These are phyloP conservation scores for Zygogramma bicolorata DNA, from an alignment of 2,888 invertebrate genomes.

Conservation along the genomic window DNA sequence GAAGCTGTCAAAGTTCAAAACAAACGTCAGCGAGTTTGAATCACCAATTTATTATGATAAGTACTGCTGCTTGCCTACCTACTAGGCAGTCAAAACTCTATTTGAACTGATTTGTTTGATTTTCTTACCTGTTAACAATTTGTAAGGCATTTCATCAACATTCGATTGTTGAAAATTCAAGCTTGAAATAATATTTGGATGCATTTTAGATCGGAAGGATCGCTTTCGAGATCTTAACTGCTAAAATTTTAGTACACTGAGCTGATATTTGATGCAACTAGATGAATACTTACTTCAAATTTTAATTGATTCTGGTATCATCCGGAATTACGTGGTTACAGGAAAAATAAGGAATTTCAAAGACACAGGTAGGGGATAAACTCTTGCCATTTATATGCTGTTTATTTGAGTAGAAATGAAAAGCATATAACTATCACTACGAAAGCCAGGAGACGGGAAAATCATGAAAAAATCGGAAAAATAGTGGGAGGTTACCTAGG, in stretches of 20 bases:
- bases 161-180: not conserved
- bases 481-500: too few species aligned
- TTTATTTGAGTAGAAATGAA: too few species aligned
- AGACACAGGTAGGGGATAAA: too few species aligned
- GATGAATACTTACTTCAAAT: not conserved
- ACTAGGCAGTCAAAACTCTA: not conserved
- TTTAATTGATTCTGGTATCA: not conserved
- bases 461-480: too few species aligned
- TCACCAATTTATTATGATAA: not conserved
- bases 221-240: too few species aligned
- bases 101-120: not conserved
- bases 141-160: not conserved
- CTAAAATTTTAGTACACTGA: too few species aligned
- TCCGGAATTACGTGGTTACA: not conserved
- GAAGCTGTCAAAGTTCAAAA: conserved; percentile 40
- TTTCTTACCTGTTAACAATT: not conserved
- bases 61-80: conserved; percentile 24
- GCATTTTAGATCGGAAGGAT: not conserved
- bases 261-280: too few species aligned
- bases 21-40: not conserved
- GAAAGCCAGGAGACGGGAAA: too few species aligned
- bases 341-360: too few species aligned
- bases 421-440: too few species aligned
- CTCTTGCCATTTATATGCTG: too few species aligned
- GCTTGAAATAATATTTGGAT: not conserved